Evolutionary conservation across 2,888 invertebrate genomes (phyloP).

Genomic region (Chloroclystis v-ata): DNA sequence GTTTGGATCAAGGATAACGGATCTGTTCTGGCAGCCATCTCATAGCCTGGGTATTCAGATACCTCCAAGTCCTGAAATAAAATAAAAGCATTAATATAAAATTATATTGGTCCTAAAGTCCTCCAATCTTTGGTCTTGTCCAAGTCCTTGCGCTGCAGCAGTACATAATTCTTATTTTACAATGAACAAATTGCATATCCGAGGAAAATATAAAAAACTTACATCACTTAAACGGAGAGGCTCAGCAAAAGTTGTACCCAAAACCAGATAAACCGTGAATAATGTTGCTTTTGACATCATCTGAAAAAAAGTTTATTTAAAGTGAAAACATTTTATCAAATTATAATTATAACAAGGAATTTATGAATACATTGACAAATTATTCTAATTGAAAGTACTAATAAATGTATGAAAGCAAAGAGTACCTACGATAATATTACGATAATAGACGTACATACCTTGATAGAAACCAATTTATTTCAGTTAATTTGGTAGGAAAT

Average conservation of each 20-base stretch:
- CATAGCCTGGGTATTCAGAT: conserved; percentile 14
- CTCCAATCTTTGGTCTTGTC: too few species aligned
- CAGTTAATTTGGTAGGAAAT: background rate
- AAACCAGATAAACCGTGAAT: conserved; percentile 6
- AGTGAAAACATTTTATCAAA: too few species aligned
- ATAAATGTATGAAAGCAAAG: background rate
- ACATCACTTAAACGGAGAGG: conserved; percentile 13
- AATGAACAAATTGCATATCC: too few species aligned
- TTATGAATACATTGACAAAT: too few species aligned
- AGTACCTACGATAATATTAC: background rate
- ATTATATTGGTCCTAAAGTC: too few species aligned
- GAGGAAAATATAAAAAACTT: too few species aligned
- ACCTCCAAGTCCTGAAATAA: conserved; percentile 15
- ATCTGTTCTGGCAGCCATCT: conserved; percentile 16
- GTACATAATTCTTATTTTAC: too few species aligned
- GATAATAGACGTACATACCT: conserved; percentile 5
- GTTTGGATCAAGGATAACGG: conserved; percentile 24
- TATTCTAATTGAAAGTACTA: too few species aligned
- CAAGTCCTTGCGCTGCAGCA: too few species aligned
- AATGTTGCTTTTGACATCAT: conserved; percentile 9
- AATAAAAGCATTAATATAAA: background rate
- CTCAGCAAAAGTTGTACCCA: conserved; percentile 12
- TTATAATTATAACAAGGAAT: too few species aligned
- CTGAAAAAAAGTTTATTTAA: conserved; percentile 7
- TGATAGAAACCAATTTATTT: background rate